Conservation (phyloP, 23 tunicate genomes). For the Halocynthia aurantium region DNA sequence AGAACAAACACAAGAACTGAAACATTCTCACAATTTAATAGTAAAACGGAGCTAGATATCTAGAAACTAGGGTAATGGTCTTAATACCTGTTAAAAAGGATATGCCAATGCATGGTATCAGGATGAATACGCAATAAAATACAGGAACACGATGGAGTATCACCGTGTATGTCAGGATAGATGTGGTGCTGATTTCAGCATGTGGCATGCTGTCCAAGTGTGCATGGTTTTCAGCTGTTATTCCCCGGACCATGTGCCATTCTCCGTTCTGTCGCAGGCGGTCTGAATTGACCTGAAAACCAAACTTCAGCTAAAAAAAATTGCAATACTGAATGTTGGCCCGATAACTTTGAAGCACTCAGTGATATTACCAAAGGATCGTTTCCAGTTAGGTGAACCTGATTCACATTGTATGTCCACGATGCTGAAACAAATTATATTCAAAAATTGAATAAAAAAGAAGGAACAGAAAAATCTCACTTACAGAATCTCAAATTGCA, state of each 20-base stretch:
- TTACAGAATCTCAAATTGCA: conserved; percentile 13
- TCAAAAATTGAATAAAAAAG: no score
- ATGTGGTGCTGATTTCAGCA: conserved; percentile 1
- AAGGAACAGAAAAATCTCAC: not conserved
- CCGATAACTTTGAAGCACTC: no score
- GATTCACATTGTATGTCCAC: not conserved
- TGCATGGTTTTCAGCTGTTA: no score
- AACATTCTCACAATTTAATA: not conserved
- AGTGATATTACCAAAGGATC: not conserved
- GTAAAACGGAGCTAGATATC: no score
- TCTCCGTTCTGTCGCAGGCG: conserved; percentile 45
- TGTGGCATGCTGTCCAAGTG: no score
- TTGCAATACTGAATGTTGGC: no score
- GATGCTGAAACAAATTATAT: conserved; percentile 12
- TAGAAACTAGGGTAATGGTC: not conserved
- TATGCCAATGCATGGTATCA: conserved; percentile 59
- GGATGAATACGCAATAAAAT: conserved; percentile 54
- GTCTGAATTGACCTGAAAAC: not conserved
- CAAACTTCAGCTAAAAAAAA: no score
- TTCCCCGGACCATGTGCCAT: conserved; percentile 52
- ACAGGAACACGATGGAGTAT: conserved; percentile 43
- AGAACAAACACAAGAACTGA: conserved; percentile 78
- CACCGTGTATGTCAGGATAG: conserved; percentile 22
- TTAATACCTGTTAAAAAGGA: conserved; percentile 28
- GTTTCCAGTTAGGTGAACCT: not conserved